Conservation (phyloP, 2,113 vertebrate species). For the Coptodon rendalli region DNA sequence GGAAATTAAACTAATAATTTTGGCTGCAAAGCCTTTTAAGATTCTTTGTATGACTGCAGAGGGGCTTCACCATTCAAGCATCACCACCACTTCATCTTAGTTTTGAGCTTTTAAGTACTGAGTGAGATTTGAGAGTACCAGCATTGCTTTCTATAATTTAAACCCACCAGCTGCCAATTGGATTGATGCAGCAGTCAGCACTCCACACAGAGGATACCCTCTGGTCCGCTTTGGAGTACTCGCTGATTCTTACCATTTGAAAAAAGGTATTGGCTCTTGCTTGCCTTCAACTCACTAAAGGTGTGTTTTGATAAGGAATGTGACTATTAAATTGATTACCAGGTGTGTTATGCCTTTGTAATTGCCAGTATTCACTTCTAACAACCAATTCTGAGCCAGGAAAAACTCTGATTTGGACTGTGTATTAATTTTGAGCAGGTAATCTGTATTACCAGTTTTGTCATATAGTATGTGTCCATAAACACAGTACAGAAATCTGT, state of each 20-base stretch:
- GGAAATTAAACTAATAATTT: not conserved
- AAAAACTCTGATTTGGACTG: not conserved
- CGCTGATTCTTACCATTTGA: conserved; percentile 37
- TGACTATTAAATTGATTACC: not conserved
- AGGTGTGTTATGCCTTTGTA: not conserved
- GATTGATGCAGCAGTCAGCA: conserved; percentile 29
- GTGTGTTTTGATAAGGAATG: not conserved
- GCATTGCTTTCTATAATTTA: conserved; percentile 22
- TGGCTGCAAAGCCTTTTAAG: not conserved
- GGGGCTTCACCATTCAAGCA: not conserved
- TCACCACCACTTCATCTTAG: not conserved
- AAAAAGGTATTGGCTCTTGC: conserved; percentile 8
- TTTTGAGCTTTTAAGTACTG: conserved; percentile 1
- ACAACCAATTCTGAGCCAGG: not conserved
- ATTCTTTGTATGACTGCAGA: not conserved
- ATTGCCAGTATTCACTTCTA: not conserved
- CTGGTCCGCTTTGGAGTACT: conserved; percentile 12
- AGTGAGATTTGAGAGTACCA: not conserved
- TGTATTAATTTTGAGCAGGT: not conserved
- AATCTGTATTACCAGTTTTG: not conserved
- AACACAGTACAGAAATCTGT: not conserved
- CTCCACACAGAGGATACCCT: conserved; percentile 23
- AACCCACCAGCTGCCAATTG: conserved; percentile 46
- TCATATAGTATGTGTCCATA: not conserved
- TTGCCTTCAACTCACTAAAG: conserved; percentile 1